Conservation (phyloP, 2,113 vertebrate genomes). For the Elanus axillaris region DNA sequence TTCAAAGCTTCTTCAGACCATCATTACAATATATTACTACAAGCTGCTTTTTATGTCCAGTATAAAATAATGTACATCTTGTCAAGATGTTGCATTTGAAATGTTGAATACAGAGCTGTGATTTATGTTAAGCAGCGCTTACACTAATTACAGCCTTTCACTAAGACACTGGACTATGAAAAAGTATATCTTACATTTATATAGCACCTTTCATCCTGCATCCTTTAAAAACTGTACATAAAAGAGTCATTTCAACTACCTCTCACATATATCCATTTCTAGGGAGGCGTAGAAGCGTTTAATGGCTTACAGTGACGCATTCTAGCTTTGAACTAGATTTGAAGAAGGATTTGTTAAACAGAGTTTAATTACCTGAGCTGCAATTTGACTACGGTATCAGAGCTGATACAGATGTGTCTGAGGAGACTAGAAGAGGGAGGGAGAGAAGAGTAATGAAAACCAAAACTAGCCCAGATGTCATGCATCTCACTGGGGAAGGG, state of each 20-base stretch:
- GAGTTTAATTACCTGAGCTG: neutral
- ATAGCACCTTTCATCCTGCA: neutral
- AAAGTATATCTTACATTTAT: constrained; percentile 34
- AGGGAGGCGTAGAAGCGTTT: neutral
- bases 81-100: constrained; percentile 43
- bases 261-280: neutral
- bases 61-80: constrained; percentile 58
- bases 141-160: constrained; percentile 61
- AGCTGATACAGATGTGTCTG: neutral
- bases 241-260: neutral
- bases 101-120: constrained; percentile 55
- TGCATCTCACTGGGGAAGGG: rapidly evolving
- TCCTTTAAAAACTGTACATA: neutral
- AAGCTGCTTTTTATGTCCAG: constrained; percentile 50
- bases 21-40: constrained; percentile 42
- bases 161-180: neutral
- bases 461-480: neutral
- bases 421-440: neutral
- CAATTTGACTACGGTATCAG: neutral
- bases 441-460: neutral
- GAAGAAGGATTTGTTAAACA: neutral
- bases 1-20: constrained; percentile 33
- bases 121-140: constrained; percentile 58
- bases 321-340: neutral
- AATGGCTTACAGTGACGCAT: neutral